A percentile compares a stretch with the other conserved stretches of the same genome.
phyloP scores from a whole-genome alignment of 2,113 vertebrate genomes.

The Hippoglossus stenolepis region DNA sequence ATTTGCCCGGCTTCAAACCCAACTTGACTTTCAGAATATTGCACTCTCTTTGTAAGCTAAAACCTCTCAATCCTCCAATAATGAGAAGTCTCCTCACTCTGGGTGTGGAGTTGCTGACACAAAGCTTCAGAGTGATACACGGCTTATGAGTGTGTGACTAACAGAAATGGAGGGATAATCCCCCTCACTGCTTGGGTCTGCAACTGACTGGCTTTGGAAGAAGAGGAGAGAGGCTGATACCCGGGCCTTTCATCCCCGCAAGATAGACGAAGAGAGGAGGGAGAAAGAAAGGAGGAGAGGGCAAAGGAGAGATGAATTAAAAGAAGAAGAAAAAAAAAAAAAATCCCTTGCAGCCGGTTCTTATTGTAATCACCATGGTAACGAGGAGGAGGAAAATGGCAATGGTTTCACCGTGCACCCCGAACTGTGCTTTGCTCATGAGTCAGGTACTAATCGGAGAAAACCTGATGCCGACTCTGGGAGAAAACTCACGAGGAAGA shows the following conservation, averaged over 20 bases:
- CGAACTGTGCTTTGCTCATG: not conserved
- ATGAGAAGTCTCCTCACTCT: conserved; percentile 69
- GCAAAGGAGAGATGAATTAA: conserved; percentile 42
- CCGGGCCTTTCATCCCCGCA: conserved; percentile 56
- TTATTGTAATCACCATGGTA: conserved; percentile 54
- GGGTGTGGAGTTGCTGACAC: conserved; percentile 75
- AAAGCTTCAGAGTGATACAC: conserved; percentile 77
- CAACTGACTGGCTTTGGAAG: conserved; percentile 68
- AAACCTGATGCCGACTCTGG: not conserved
- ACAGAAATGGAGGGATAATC: conserved; percentile 81
- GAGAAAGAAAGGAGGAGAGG: conserved; percentile 35
- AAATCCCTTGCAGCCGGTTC: conserved; percentile 25
- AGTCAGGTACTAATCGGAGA: conserved; percentile 23
- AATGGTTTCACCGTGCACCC: not conserved
- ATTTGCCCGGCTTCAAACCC: conserved; percentile 41
- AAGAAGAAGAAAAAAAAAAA: conserved; percentile 17
- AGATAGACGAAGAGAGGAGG: conserved; percentile 45
- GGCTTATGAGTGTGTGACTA: conserved; percentile 79
- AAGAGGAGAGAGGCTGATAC: conserved; percentile 38
- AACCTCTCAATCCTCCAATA: conserved; percentile 73
- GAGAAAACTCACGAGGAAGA: not conserved
- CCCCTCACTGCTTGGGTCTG: conserved; percentile 73
- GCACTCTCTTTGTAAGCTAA: conserved; percentile 52
- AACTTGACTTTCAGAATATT: conserved; percentile 48
- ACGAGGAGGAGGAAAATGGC: conserved; percentile 29